Conservation (phyloP, 2,797 vertebrate genomes). For the Darevskia nairensis region DNA sequence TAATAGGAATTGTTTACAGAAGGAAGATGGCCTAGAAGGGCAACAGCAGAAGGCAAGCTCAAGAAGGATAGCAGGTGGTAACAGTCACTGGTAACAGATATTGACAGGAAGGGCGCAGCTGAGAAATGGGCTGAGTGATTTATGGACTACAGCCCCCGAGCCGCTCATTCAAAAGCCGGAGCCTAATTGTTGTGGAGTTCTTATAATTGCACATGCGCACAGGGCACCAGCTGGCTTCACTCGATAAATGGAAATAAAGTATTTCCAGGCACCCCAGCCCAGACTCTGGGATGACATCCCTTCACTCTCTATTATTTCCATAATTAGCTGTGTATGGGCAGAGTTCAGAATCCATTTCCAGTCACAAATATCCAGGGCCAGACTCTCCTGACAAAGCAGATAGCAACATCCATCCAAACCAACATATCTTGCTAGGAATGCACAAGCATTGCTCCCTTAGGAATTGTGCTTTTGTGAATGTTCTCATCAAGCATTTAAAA, state of each 20-base stretch:
- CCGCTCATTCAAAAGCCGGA: constrained; percentile 22
- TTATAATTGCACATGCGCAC: constrained; percentile 40
- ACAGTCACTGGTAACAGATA: constrained; percentile 30
- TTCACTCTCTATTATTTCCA: constrained; percentile 26
- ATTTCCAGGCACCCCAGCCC: not conserved
- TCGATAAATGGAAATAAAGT: constrained; percentile 26
- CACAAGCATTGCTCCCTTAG: not conserved
- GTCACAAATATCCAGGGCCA: not conserved
- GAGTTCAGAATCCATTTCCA: constrained; percentile 6
- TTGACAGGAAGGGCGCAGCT: constrained; percentile 24
- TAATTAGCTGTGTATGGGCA: constrained; percentile 13
- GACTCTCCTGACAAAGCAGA: not conserved
- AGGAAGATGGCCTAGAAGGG: not conserved
- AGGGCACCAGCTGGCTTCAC: constrained; percentile 19
- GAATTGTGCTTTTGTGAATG: not conserved
- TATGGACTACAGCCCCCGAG: constrained; percentile 13
- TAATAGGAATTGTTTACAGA: not conserved
- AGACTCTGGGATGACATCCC: not conserved
- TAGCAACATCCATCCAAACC: not conserved
- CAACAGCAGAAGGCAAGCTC: constrained; percentile 1
- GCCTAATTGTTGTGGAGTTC: constrained; percentile 16
- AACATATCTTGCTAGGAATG: not conserved
- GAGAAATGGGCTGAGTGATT: constrained; percentile 39
- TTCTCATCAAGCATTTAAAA: not conserved
- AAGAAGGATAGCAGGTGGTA: constrained; percentile 33